Conservation (phyloP, 2,888 invertebrate species). For the Noctuana brunneofusca region DNA sequence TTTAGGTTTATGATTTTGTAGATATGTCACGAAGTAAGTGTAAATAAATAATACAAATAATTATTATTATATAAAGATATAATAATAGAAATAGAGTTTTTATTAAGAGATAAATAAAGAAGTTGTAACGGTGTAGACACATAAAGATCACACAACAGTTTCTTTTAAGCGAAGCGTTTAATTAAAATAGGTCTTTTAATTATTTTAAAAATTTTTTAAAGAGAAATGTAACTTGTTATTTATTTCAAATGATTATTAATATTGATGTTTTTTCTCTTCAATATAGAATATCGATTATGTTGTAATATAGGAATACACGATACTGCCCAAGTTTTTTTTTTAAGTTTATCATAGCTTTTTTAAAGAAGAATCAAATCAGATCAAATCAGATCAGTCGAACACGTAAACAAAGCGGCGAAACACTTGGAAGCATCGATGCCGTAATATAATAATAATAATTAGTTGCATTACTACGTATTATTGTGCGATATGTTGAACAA, state of each 20-base stretch:
- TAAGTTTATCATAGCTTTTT: slow-evolving; percentile 57
- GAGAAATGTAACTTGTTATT: slow-evolving; percentile 80
- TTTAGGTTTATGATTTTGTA: slow-evolving; percentile 39
- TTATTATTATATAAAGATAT: slow-evolving; percentile 80
- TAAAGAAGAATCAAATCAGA: no score
- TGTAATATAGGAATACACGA: slow-evolving; percentile 77
- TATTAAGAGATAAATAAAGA: slow-evolving; percentile 80
- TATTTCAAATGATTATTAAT: slow-evolving; percentile 83
- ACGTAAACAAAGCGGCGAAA: slow-evolving; percentile 42
- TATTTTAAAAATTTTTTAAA: slow-evolving; percentile 78
- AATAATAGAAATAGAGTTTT: slow-evolving; percentile 82
- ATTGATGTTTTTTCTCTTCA: slow-evolving; percentile 75
- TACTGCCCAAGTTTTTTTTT: slow-evolving; percentile 78
- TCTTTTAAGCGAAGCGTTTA: slow-evolving; percentile 66
- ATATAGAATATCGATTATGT: slow-evolving; percentile 73
- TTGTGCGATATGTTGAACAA: slow-evolving; percentile 66
- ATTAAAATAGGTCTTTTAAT: slow-evolving; percentile 67
- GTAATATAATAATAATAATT: slow-evolving; percentile 56
- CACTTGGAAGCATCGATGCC: slow-evolving; percentile 42
- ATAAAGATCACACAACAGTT: slow-evolving; percentile 71
- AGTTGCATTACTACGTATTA: slow-evolving; percentile 54
- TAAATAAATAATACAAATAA: slow-evolving; percentile 56
- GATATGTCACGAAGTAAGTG: slow-evolving; percentile 40
- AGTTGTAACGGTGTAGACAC: slow-evolving; percentile 73
- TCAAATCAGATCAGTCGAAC: slow-evolving; percentile 46